phyloP scores from a whole-genome alignment of 2,888 invertebrate species.

The Harpalus rubripes region DNA sequence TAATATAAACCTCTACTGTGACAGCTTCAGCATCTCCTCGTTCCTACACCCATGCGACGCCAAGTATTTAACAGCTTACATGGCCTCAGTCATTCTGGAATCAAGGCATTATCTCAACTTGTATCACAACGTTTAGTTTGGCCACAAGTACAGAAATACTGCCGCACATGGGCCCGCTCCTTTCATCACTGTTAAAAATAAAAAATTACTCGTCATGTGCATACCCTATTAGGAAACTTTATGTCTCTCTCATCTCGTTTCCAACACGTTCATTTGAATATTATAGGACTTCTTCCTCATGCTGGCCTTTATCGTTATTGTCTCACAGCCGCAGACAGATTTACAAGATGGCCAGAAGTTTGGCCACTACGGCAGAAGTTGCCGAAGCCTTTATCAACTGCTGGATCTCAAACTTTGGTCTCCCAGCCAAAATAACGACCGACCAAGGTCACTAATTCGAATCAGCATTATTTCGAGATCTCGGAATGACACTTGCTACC shows the following conservation, averaged over 20 bases:
- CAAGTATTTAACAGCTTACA: not conserved
- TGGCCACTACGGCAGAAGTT: not conserved
- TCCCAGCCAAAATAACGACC: not conserved
- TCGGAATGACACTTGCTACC: not conserved
- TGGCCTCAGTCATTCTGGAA: constrained; percentile 14
- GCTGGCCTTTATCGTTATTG: not conserved
- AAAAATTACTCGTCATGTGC: not conserved
- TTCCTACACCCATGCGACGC: too few relatives aligned
- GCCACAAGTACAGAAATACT: not conserved
- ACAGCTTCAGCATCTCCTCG: too few relatives aligned
- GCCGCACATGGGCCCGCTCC: not conserved
- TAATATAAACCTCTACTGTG: too few relatives aligned
- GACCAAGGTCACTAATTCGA: not conserved
- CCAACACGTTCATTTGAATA: not conserved
- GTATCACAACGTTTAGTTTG: constrained; percentile 12
- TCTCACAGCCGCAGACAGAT: not conserved
- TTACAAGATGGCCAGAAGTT: not conserved
- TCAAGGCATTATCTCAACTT: constrained; percentile 4
- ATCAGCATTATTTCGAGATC: not conserved
- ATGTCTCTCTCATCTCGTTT: not conserved
- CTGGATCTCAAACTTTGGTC: not conserved
- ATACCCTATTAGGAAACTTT: not conserved
- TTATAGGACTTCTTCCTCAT: not conserved
- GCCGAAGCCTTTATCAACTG: not conserved
- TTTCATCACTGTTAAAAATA: not conserved